A percentile compares a stretch with the other conserved stretches of the same genome.
Evolutionary conservation across 30 jellyfish, hydroid and myxozoan genomes (phyloP).

Genomic region (Pseudorhiza aurosa): DNA sequence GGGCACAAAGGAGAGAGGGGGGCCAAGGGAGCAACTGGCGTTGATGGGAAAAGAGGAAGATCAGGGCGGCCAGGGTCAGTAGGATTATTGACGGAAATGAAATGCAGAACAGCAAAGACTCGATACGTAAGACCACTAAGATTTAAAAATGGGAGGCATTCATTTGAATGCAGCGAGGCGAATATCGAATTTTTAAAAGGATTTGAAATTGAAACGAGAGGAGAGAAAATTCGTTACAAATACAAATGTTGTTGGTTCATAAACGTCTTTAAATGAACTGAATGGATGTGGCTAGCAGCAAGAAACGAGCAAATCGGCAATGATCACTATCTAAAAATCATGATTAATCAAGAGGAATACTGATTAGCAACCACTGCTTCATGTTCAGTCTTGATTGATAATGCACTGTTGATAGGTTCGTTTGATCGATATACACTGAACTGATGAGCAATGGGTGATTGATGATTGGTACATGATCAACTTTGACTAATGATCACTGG

Average conservation of each 20-base stretch:
- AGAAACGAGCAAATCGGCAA: too few relatives aligned
- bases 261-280: conserved; percentile 12
- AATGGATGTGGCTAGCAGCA: not conserved
- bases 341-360: too few relatives aligned
- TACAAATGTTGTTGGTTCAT: conserved; percentile 72
- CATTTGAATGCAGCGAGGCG: conserved; percentile 59
- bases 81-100: conserved; percentile 71
- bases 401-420: too few relatives aligned
- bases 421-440: too few relatives aligned
- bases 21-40: conserved; percentile 64
- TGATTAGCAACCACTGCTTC: too few relatives aligned
- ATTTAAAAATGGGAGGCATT: conserved; percentile 58
- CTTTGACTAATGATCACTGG: too few relatives aligned
- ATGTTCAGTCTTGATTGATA: too few relatives aligned
- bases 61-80: conserved; percentile 89
- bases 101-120: conserved; percentile 54
- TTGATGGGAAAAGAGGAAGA: conserved; percentile 83
- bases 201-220: conserved; percentile 59
- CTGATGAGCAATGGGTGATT: too few relatives aligned
- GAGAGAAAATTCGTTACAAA: conserved; percentile 73
- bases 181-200: conserved; percentile 73
- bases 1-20: conserved; percentile 90
- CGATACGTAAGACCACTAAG: conserved; percentile 60
- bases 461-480: too few relatives aligned
- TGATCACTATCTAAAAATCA: too few relatives aligned